These are phyloP conservation scores for Oryzias dopingdopingensis DNA, from an alignment of 2,797 vertebrate species.

Conservation along the genomic window DNA sequence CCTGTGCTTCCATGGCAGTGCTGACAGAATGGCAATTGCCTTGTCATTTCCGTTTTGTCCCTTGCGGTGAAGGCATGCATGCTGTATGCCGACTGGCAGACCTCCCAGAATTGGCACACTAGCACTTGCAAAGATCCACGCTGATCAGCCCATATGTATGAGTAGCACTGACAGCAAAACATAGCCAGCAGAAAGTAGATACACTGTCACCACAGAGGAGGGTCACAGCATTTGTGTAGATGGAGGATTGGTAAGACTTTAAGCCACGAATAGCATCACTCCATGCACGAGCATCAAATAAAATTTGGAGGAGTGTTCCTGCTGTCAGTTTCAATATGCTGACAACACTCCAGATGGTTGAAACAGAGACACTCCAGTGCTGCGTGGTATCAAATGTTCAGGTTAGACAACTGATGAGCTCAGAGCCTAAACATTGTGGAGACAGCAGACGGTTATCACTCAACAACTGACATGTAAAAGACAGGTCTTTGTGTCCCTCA, in stretches of 20 bases:
- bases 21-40: conserved; percentile 80
- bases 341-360: conserved; percentile 56
- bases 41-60: conserved; percentile 83
- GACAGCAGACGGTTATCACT: conserved; percentile 23
- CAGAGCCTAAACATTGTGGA: conserved; percentile 18
- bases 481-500: not conserved
- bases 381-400: conserved; percentile 42
- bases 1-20: conserved; percentile 74
- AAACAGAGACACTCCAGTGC: conserved; percentile 36
- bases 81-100: conserved; percentile 71
- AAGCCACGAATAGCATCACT: conserved; percentile 24
- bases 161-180: conserved; percentile 64
- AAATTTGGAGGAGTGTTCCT: conserved; percentile 46
- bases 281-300: conserved; percentile 33
- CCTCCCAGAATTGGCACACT: conserved; percentile 70
- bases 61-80: conserved; percentile 67
- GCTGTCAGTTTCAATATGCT: conserved; percentile 60
- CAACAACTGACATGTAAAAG: conserved; percentile 7
- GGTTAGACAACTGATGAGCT: conserved; percentile 48
- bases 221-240: conserved; percentile 36
- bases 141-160: conserved; percentile 69
- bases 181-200: conserved; percentile 50
- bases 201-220: conserved; percentile 40
- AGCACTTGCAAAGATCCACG: conserved; percentile 53
- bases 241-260: conserved; percentile 24